Evolutionary conservation across 2,888 invertebrate genomes (phyloP), one percentile per base, ranked within the genome.

Genomic region (Rhamnusium bicolor): DNA sequence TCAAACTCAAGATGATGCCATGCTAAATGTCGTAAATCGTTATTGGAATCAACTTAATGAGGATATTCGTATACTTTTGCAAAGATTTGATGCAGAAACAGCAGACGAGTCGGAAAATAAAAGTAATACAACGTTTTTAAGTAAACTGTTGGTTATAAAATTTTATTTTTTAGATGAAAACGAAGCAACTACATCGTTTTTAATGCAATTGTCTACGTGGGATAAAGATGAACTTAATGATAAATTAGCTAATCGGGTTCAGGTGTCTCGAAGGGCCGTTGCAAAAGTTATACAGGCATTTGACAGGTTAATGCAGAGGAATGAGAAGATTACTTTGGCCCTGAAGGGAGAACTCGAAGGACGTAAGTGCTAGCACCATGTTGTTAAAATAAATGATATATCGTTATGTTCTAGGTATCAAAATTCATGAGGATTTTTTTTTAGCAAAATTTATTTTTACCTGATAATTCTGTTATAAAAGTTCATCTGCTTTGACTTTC

Each of bases 1-100:
- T 1, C 98, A 98, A 88, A 96, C 96, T 7, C 97, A 97, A 86
- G 99, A 99, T 87, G 99, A 99, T 90, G 98, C 98, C 29, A 98
- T 99, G 29, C 91, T 99, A 5, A 98, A 98, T 90, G 98, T 98
- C 67, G 98, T 99, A 7, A 99, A 99, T 89, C 92, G 98, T 47
- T 97, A 97, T 87, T 98, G 98, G 98, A 98, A 97, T 89, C 94
- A 97, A 88, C 90, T 99, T 27, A 99, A 99, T 89, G 99, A 99
- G 89, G 98, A 99, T 87, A 96, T 98, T 80, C 91, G 98, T 79
- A 95, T 99, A 12, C 89, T 99, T 70, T 88, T 99, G 78, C 98
- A 98, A 87, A 91, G 98, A 78, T 98, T 99, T 90, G 98, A 99
- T 91, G 97, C 98, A 0, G 98, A 98, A 89, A 98, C 98, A 10